A percentile compares a stretch with the other conserved stretches of the same genome.
Conservation (phyloP, 2,888 invertebrate genomes). For the Chloromyia formosa region DNA sequence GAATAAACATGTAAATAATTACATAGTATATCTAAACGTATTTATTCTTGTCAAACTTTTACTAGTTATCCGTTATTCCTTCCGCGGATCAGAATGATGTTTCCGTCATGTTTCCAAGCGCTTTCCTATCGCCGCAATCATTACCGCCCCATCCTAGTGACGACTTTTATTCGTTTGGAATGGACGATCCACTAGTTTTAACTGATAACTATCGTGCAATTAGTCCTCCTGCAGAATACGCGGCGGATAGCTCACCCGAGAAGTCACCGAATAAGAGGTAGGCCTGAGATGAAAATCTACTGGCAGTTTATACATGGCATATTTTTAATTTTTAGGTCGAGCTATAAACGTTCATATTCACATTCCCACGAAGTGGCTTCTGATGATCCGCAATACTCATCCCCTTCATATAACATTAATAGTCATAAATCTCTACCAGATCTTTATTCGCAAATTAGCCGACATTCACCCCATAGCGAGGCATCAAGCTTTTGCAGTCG, state of each 20-base stretch:
- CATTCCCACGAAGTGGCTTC: conserved; percentile 70
- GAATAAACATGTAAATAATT: too few relatives aligned
- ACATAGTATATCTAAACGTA: not conserved
- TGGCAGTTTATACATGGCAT: not conserved
- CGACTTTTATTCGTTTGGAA: conserved; percentile 58
- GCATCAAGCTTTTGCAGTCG: conserved; percentile 64
- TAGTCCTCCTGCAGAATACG: conserved; percentile 78
- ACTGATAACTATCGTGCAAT: conserved; percentile 69
- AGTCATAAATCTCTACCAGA: conserved; percentile 87
- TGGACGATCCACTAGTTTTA: conserved; percentile 61
- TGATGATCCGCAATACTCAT: conserved; percentile 64
- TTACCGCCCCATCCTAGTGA: conserved; percentile 56
- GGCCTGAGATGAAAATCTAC: too few relatives aligned
- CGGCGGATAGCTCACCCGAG: conserved; percentile 61
- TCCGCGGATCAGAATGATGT: conserved; percentile 53
- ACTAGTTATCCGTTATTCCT: conserved; percentile 54
- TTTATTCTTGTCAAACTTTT: not conserved
- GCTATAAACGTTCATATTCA: conserved; percentile 69
- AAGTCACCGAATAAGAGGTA: conserved; percentile 36
- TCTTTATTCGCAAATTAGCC: conserved; percentile 71
- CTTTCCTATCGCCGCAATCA: conserved; percentile 61
- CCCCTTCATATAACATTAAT: conserved; percentile 67
- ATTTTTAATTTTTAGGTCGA: conserved; percentile 55
- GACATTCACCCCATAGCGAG: conserved; percentile 64
- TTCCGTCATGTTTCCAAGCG: conserved; percentile 57